Conservation (phyloP, 2,113 vertebrate genomes). For the Serinus canaria region DNA sequence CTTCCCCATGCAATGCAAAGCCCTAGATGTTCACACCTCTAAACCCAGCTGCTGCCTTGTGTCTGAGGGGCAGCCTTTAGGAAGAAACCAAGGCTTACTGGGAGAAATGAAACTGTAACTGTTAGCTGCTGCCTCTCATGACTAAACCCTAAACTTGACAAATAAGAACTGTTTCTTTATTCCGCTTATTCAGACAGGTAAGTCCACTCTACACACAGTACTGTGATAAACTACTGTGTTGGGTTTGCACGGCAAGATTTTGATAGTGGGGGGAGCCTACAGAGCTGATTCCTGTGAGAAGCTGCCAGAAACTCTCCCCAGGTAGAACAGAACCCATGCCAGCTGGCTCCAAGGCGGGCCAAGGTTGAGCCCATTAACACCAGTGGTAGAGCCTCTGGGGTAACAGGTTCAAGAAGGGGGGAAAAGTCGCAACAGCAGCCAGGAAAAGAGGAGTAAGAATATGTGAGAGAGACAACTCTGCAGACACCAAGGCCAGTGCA, state of each 20-base stretch:
- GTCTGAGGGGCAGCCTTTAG: background rate
- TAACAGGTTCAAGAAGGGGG: background rate
- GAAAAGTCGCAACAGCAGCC: background rate
- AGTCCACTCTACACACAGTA: background rate
- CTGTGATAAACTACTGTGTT: background rate
- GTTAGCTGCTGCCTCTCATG: background rate
- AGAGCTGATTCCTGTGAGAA: background rate
- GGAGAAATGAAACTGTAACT: background rate
- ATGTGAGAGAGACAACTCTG: background rate
- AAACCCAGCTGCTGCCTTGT: background rate
- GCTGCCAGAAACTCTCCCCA: background rate
- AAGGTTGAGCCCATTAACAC: background rate
- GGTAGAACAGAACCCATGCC: background rate
- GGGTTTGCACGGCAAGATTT: background rate
- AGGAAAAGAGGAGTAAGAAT: background rate
- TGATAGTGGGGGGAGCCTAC: background rate
- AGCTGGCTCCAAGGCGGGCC: background rate
- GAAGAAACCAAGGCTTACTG: background rate
- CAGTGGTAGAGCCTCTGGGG: background rate
- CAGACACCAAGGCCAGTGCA: background rate
- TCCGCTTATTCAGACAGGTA: background rate
- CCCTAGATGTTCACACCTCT: background rate
- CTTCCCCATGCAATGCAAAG: accelerated
- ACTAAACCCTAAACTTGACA: background rate
- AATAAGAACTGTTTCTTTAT: background rate